Evolutionary conservation across 2,113 vertebrate species (phyloP), one percentile per base, ranked within the genome.

Genomic region (Oryzias celebensis): DNA sequence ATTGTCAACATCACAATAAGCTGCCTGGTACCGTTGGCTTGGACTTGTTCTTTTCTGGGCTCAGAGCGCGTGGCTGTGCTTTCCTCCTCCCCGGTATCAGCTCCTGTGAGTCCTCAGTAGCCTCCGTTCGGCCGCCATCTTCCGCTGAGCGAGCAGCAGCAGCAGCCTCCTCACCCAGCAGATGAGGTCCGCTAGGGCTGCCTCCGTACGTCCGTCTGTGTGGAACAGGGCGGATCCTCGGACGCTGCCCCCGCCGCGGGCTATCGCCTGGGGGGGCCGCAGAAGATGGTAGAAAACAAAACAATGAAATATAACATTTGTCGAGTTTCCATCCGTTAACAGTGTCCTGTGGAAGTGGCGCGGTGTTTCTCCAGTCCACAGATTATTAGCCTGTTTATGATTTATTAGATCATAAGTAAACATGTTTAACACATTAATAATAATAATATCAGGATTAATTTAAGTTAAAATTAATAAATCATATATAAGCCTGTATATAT

Each of bases 111-210:
- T 84, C 69, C 78, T 65, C 69, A 47, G 82, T 87, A 82, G 81
- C 81, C 81, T 85, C 86, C 87, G 82, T 72, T 84, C 84, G 84
- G 82, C 87, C 89, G 90, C 91, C 92, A 92, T 93, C 91, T 93
- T 92, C 87, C 85, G 53, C 75, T 68, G 23, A 48, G 60, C 46
- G 63, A 79, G 42, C 75, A 75, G 81, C 87, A 73, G 73, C 86
- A 7, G 3, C 16, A 7, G 2, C 15, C 45, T 47, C 45, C 73
- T 77, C 85, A 10, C 75, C 78, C 84, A 77, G 67, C 85, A 65
- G 61, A 56, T 28, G 66, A 73, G 72, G 76, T 68, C 80, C 75
- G 59, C 85, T 61, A 54, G 16, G 17, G 61, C 61, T 24, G 61
- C 68, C 31, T 66, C 52, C 3, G 45, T 23, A 23, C 17, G 54